phyloP scores from a whole-genome alignment of 2,113 vertebrate genomes.

The Oreochromis tanganicae region DNA sequence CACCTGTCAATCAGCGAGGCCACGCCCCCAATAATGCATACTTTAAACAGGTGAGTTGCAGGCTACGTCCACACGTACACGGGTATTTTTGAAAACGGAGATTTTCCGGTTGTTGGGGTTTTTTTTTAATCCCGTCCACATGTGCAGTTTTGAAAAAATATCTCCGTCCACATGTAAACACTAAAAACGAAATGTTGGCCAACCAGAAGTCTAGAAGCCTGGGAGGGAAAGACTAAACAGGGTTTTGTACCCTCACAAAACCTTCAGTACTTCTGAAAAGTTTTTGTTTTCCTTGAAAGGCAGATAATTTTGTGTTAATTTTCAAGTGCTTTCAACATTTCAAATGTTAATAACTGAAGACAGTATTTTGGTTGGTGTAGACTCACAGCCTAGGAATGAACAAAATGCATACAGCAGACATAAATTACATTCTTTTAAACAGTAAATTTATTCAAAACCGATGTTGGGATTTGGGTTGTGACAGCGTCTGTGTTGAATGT shows the following conservation, averaged over 20 bases:
- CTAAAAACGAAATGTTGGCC: background rate
- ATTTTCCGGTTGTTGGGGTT: background rate
- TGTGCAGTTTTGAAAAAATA: background rate
- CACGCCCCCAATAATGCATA: background rate
- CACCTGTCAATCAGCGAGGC: background rate
- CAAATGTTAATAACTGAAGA: background rate
- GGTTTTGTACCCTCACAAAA: fast-evolving
- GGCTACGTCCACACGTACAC: fast-evolving
- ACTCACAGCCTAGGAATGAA: background rate
- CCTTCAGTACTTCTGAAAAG: background rate
- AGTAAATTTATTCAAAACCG: no score
- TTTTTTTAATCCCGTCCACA: fast-evolving
- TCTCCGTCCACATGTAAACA: fast-evolving
- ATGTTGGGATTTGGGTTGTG: background rate
- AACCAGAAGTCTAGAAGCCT: background rate
- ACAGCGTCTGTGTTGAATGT: background rate
- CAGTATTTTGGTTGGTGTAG: background rate
- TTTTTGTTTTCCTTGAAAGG: background rate
- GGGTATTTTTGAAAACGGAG: background rate
- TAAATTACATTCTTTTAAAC: background rate
- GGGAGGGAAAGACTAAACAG: background rate
- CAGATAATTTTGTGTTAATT: fast-evolving
- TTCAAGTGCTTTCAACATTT: fast-evolving
- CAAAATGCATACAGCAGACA: background rate
- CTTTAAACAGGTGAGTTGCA: background rate